Conservation (phyloP, 2,888 invertebrate species). For the Sinopyrophorus schimmeli region DNA sequence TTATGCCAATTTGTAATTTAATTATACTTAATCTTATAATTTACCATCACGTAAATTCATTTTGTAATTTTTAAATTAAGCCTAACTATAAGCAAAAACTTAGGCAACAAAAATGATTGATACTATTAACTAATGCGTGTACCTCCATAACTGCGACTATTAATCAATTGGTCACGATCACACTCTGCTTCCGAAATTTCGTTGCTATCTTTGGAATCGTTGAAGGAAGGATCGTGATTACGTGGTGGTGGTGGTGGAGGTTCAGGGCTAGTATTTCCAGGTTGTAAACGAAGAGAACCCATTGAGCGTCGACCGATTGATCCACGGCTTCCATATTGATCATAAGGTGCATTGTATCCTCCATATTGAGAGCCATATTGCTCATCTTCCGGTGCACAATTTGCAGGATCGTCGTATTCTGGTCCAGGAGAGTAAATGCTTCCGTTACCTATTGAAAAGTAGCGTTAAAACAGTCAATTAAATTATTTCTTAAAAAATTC, state of each 20-base stretch:
- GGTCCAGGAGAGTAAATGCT: constrained; percentile 82
- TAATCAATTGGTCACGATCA: constrained; percentile 77
- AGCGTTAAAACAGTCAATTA: background rate
- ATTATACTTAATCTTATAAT: constrained; percentile 8
- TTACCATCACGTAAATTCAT: background rate
- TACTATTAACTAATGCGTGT: too few species aligned
- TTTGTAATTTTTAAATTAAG: constrained; percentile 9
- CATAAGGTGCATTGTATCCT: constrained; percentile 80
- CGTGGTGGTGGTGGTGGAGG: constrained; percentile 76
- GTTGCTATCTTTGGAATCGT: constrained; percentile 93
- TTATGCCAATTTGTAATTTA: constrained; percentile 32
- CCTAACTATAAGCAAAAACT: constrained; percentile 21
- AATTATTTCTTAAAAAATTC: constrained; percentile 3
- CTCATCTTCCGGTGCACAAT: constrained; percentile 89
- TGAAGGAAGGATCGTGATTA: constrained; percentile 83
- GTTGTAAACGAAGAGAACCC: constrained; percentile 63
- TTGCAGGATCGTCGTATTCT: constrained; percentile 92
- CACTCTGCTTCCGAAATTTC: constrained; percentile 94
- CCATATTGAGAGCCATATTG: constrained; percentile 88
- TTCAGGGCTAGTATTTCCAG: constrained; percentile 63
- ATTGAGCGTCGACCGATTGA: constrained; percentile 66
- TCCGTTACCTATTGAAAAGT: constrained; percentile 66
- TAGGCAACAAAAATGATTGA: constrained; percentile 19
- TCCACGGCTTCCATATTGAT: constrained; percentile 86
- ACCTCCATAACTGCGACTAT: constrained; percentile 86